Evolutionary conservation across 1,140 invertebrate genomes (phyloP).

Genomic region (Neuroterus valhalla): DNA sequence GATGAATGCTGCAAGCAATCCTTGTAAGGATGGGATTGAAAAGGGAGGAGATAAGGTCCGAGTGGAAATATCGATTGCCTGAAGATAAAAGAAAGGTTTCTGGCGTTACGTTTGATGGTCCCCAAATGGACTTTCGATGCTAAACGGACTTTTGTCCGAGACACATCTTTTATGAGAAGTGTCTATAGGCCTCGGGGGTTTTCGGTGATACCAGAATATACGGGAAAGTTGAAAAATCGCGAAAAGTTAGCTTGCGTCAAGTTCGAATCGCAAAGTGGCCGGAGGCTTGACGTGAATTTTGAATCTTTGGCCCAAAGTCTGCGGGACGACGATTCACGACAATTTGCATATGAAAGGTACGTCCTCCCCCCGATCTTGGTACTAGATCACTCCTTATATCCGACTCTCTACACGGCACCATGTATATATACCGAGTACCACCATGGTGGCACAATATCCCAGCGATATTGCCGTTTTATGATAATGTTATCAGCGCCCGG

Average conservation of each 20-base stretch:
- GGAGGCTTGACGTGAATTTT: slow-evolving; percentile 45
- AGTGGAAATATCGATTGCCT: background rate
- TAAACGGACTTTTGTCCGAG: slow-evolving; percentile 52
- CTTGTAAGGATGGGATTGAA: no score
- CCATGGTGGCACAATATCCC: slow-evolving; percentile 56
- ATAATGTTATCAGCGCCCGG: slow-evolving; percentile 74
- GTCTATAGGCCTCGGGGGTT: slow-evolving; percentile 44
- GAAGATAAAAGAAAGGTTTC: background rate
- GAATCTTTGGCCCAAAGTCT: slow-evolving; percentile 37
- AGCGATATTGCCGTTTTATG: slow-evolving; percentile 74
- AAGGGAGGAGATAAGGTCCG: background rate
- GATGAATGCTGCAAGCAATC: no score
- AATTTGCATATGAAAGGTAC: slow-evolving; percentile 70
- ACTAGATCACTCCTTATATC: slow-evolving; percentile 47
- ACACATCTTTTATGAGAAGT: slow-evolving; percentile 47
- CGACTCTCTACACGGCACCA: slow-evolving; percentile 37
- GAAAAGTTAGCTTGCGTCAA: slow-evolving; percentile 41
- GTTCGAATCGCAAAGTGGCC: slow-evolving; percentile 35
- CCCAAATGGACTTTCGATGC: slow-evolving; percentile 60
- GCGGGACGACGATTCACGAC: slow-evolving; percentile 53
- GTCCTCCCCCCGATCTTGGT: slow-evolving; percentile 38
- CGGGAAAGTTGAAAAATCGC: background rate
- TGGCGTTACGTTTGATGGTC: slow-evolving; percentile 35
- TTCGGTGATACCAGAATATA: slow-evolving; percentile 33
- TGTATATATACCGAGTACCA: slow-evolving; percentile 35